These are phyloP conservation scores for Thaumetopoea pityocampa DNA, from an alignment of 1,140 invertebrate genomes.

Conservation along the genomic window DNA sequence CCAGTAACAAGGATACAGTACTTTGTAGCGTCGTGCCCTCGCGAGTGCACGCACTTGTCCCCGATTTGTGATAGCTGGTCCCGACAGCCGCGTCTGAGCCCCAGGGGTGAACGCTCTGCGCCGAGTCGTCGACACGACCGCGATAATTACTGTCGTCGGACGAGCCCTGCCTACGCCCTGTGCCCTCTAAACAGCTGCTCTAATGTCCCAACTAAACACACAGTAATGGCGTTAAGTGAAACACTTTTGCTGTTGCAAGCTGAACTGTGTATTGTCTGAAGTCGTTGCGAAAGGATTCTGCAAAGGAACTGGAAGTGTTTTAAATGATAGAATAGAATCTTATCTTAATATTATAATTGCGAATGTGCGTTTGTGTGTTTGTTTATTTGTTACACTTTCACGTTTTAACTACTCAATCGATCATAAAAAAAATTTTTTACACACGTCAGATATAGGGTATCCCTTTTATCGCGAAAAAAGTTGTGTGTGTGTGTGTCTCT, in stretches of 20 bases:
- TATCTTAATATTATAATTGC: too few relatives aligned
- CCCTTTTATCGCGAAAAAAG: too few relatives aligned
- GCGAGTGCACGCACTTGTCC: slow-evolving; percentile 28
- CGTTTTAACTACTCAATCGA: too few relatives aligned
- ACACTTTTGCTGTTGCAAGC: slow-evolving; percentile 16
- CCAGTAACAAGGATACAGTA: slow-evolving; percentile 14
- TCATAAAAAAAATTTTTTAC: too few relatives aligned
- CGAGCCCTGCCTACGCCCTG: slow-evolving; percentile 33
- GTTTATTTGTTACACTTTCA: too few relatives aligned
- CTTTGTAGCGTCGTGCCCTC: slow-evolving; percentile 1
- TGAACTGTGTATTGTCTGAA: too few relatives aligned
- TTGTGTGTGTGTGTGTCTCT: too few relatives aligned
- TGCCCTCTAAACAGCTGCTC: slow-evolving; percentile 36
- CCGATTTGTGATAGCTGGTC: slow-evolving; percentile 39
- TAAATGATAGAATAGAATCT: too few relatives aligned
- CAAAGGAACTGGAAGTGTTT: too few relatives aligned
- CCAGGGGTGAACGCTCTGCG: slow-evolving; percentile 60
- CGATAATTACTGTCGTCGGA: slow-evolving; percentile 62
- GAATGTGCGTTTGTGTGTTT: too few relatives aligned
- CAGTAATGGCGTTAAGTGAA: slow-evolving; percentile 13
- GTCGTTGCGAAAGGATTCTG: too few relatives aligned
- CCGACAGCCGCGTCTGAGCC: slow-evolving; percentile 48
- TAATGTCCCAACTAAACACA: slow-evolving; percentile 4
- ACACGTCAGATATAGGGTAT: too few relatives aligned
- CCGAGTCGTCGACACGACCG: slow-evolving; percentile 56